phyloP scores from a whole-genome alignment of 23 tunicate genomes.

The Ascidia mentula region DNA sequence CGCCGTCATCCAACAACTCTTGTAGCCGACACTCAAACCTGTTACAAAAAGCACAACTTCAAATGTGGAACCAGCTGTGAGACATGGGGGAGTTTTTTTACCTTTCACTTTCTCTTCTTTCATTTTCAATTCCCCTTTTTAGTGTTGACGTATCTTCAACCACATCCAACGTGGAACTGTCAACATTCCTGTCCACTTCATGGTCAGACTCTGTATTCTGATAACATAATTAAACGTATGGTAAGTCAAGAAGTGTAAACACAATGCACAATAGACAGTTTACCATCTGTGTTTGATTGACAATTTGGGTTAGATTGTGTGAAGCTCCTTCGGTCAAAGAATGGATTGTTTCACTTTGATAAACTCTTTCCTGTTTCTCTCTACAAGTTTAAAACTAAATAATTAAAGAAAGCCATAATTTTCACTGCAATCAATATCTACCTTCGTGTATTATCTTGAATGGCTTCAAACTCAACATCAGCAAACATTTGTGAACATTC shows the following conservation, averaged over 20 bases:
- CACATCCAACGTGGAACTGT: not conserved
- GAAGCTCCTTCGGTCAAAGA: not conserved
- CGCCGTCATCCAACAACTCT: not conserved
- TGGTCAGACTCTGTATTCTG: too few species aligned
- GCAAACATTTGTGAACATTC: not conserved
- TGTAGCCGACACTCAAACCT: not conserved
- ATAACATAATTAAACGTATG: too few species aligned
- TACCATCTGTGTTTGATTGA: not conserved
- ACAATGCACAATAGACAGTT: not conserved
- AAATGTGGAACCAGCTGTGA: not conserved
- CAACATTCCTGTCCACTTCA: not conserved
- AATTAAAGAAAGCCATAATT: not conserved
- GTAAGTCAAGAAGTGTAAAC: too few species aligned
- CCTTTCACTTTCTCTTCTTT: slow-evolving; percentile 3
- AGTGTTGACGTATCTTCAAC: not conserved
- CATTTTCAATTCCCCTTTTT: not conserved
- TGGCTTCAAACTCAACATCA: slow-evolving; percentile 9
- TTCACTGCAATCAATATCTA: not conserved
- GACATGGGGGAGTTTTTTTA: not conserved
- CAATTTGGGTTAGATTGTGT: not conserved
- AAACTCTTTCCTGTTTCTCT: not conserved
- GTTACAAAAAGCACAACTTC: not conserved
- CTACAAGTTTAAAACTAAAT: not conserved
- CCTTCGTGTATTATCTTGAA: not conserved
- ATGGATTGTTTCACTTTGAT: not conserved